Base-by-base conservation (phyloP, 2,113 vertebrate genomes). In the Apodemus sylvaticus region DNA sequence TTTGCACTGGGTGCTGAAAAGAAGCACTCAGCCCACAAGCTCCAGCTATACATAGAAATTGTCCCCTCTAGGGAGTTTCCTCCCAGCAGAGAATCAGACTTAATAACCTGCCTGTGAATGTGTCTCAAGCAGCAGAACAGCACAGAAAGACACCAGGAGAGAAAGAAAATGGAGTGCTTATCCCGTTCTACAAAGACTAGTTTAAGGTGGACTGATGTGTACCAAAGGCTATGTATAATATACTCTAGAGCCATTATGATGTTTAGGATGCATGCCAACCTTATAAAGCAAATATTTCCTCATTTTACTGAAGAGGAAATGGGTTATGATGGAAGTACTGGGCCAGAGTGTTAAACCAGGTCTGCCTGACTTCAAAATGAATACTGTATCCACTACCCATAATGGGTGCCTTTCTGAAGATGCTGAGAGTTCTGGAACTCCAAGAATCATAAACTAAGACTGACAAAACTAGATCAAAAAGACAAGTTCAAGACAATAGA, bases 71-170 rank as follows among this genome's bases (percentile, higher is more conserved):
- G 96, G 79, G 85, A 96, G 87, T 93, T 94, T 93, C 70, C 58
- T 93, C 90, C 88, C 31, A 94, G 39, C 58, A 90, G 87, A 95
- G 78, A 93, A 82, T 24, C 87, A 96, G 79, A 95, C 62, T 96
- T 96, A 97, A 93, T 94, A 94, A 94, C 39, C 76, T 95, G 48
- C 74, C 82, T 14, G n/a, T 68, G 71, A 96, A 95, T 88, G 79
- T 95, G 87, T 95, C 87, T 97, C 64, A 90, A 94, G 70, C 94
- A 87, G 70, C 26, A 90, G 76, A 97, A 97, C 36, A 93, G 70
- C 95, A 91, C 26, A 89, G 76, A 97, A 93, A 94, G 74, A 93
- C 1, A 88, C 26, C 4, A 78, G 22, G 68, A 92, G 8, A 89
- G 29, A 83, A 87, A 48, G 39, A 94, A 92, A 90, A 76, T 53